A percentile compares a stretch with the other conserved stretches of the same genome.
Conservation (phyloP, 2,888 invertebrate species). For the Drosophila anomelani region DNA sequence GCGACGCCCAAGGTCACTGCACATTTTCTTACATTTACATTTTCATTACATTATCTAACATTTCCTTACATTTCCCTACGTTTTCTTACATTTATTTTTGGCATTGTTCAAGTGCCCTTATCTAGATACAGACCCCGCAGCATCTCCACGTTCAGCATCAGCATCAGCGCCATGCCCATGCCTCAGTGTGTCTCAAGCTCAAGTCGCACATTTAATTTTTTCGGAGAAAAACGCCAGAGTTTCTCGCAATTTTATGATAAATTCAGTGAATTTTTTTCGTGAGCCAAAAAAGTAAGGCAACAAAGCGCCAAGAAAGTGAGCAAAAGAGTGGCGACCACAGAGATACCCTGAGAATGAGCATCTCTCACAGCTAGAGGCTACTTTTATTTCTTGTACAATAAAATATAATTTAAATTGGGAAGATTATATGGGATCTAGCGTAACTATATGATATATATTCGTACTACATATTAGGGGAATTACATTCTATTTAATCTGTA, state of each 20-base stretch:
- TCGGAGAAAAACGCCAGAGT: conserved; percentile 81
- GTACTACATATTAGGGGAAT: no score
- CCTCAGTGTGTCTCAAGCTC: conserved; percentile 16
- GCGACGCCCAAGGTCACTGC: conserved; percentile 20
- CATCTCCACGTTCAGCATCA: conserved; percentile 12
- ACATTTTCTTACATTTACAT: background rate
- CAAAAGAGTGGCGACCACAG: background rate
- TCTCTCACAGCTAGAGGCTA: background rate
- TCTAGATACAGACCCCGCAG: conserved; percentile 9
- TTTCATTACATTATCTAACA: background rate
- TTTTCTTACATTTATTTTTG: conserved; percentile 30
- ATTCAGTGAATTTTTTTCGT: conserved; percentile 81
- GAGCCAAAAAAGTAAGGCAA: conserved; percentile 32
- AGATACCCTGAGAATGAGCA: background rate
- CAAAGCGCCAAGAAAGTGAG: conserved; percentile 6
- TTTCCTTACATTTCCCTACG: conserved; percentile 7
- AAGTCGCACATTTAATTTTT: conserved; percentile 71
- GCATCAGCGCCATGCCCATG: background rate
- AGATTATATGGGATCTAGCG: background rate
- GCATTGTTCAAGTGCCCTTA: conserved; percentile 57
- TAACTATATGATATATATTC: no score
- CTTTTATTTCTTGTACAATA: background rate
- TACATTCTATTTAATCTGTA: no score
- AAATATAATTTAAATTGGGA: background rate
- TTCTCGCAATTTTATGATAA: conserved; percentile 83